Evolutionary conservation across 2,113 vertebrate genomes (phyloP), one percentile per base, ranked within the genome.

Genomic region (Sapajus apella): DNA sequence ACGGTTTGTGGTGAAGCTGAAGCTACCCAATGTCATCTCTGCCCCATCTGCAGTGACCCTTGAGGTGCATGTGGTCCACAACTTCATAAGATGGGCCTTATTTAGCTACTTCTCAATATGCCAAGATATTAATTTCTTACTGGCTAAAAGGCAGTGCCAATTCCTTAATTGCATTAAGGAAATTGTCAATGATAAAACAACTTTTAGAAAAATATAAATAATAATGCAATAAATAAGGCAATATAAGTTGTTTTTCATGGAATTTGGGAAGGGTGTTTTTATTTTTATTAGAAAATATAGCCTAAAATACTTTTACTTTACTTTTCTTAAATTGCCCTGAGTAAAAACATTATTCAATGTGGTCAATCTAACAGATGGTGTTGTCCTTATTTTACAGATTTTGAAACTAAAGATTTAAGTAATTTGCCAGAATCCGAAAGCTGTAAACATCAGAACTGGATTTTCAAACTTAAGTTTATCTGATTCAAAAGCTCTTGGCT

Each of bases 171-270:
- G 66, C 4, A 58, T 58, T 80, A 66, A 86, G 21, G 40, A 90
- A 92, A 79, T 66, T n/a, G n/a, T 68, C 45, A 68, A 3, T 43
- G 27, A 68, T 40, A 32, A 93, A 87, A 35, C 45, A 37, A 76
- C 8, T 68, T 73, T 68, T 21, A 92, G 35, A 80, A 81, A 70
- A 55, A 37, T 21, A 1, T 68, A 52, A 70, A 30, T 40, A 86
- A 81, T 81, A 76, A 75, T 66, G 89, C 47, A 94, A 92, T 84
- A 85, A 92, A 85, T 58, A 70, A 47, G 13, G 75, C 21, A 50
- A 72, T 70, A 13, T 84, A 66, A 52, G 27, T 83, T 61, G 10
- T 64, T 89, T 94, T 92, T 47, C 32, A 81, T 52, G 18, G 17
- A 75, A 52, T 23, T 58, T 13, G 72, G 40, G 56, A 85, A 64